These are phyloP conservation scores for Pampusana beccarii DNA, from an alignment of 2,113 vertebrate species.

Conservation along the genomic window DNA sequence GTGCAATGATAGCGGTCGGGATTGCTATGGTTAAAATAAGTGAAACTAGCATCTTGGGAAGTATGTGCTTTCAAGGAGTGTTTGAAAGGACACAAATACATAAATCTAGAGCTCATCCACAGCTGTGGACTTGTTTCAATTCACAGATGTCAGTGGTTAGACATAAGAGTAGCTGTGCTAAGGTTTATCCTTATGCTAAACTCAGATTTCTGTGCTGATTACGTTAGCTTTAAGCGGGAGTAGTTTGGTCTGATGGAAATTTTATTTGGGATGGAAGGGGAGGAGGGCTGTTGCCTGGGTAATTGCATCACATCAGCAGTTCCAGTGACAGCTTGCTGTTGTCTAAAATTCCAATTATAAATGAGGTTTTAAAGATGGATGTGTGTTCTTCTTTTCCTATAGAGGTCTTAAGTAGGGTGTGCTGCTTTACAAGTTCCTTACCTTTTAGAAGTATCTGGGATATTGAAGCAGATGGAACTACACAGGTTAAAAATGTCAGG, in stretches of 20 bases:
- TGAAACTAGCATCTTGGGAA: neutral
- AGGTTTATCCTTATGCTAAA: neutral
- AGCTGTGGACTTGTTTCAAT: neutral
- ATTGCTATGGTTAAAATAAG: neutral
- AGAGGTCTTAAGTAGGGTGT: neutral
- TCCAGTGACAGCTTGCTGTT: neutral
- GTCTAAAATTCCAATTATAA: neutral
- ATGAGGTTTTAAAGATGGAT: neutral
- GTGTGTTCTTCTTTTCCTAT: neutral
- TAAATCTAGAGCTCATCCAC: neutral
- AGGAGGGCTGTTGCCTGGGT: neutral
- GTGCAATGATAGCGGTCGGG: neutral
- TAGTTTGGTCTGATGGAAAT: neutral
- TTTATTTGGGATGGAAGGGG: neutral
- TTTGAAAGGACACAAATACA: neutral
- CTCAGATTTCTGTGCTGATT: neutral
- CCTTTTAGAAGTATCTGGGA: neutral
- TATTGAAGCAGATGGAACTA: neutral
- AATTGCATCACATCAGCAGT: conserved; percentile 1
- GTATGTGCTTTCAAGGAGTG: neutral
- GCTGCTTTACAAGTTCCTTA: neutral
- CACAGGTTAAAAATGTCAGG: neutral
- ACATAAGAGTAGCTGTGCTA: neutral
- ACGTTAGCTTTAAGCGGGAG: neutral
- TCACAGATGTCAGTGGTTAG: neutral